Evolutionary conservation across 1,140 invertebrate genomes (phyloP).

Genomic region (Pararge aegeria): DNA sequence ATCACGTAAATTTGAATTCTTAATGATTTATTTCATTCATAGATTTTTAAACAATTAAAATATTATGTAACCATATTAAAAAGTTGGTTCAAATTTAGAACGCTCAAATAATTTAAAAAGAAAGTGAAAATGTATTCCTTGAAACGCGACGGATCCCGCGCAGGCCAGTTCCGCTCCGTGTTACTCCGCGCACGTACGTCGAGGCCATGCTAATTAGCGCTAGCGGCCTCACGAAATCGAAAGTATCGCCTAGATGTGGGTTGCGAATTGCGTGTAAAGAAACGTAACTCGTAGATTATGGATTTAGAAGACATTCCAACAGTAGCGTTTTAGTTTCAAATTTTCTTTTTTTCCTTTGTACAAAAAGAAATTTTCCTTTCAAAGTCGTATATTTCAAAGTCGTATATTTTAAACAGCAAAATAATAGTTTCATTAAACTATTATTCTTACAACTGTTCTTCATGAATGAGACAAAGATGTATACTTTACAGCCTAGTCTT

Average conservation of each 20-base stretch:
- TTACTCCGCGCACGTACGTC: constrained; percentile 63
- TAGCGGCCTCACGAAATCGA: constrained; percentile 70
- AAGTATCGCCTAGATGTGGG: constrained; percentile 65
- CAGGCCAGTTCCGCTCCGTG: constrained; percentile 63
- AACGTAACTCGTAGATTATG: constrained; percentile 41
- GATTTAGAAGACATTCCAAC: constrained; percentile 22
- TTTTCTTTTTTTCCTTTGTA: too few species aligned
- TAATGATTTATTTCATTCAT: too few species aligned
- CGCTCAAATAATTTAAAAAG: constrained; percentile 59
- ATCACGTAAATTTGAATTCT: too few species aligned
- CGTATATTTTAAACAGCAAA: too few species aligned
- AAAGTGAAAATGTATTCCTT: constrained; percentile 67
- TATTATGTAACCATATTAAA: background rate
- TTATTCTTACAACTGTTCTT: too few species aligned
- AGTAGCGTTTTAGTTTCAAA: constrained; percentile 4
- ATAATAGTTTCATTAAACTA: too few species aligned
- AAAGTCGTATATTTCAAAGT: too few species aligned
- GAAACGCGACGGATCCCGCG: constrained; percentile 36
- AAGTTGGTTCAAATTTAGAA: constrained; percentile 32
- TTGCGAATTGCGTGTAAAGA: constrained; percentile 47
- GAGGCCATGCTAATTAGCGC: constrained; percentile 68
- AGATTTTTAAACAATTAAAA: too few species aligned
- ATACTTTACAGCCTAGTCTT: too few species aligned
- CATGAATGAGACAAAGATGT: too few species aligned
- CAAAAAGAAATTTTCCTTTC: too few species aligned